A percentile compares a stretch with the other conserved stretches of the same genome.
Conservation (phyloP, 2,797 vertebrate genomes). For the Cirrhinus molitorella region DNA sequence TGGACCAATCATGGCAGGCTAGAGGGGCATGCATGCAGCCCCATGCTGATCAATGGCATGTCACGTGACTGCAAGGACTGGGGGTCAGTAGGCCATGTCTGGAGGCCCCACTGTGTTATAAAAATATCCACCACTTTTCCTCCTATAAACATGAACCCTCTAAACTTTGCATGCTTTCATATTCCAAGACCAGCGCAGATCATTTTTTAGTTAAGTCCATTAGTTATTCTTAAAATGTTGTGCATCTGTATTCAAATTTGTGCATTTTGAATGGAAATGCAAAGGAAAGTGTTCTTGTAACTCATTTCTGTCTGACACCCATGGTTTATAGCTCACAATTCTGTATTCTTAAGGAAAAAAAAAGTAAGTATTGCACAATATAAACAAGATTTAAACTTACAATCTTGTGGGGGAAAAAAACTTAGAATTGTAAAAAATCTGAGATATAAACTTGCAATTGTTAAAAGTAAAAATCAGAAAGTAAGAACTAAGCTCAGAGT, state of each 20-base stretch:
- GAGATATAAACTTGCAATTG: neutral
- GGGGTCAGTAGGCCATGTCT: conserved; percentile 41
- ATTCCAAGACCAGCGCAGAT: neutral
- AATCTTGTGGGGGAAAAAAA: neutral
- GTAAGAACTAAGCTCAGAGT: neutral
- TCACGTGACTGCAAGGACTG: conserved; percentile 26
- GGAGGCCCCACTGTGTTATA: conserved; percentile 9
- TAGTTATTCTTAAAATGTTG: neutral
- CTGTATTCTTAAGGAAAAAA: too few species aligned
- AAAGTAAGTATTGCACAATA: too few species aligned
- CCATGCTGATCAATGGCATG: conserved; percentile 27
- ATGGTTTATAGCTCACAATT: neutral
- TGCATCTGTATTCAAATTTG: neutral
- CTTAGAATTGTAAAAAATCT: neutral
- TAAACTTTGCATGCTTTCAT: neutral
- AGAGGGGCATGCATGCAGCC: conserved; percentile 10
- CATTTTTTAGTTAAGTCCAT: neutral
- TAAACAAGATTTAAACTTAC: too few species aligned
- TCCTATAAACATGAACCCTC: neutral
- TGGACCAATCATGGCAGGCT: conserved; percentile 54
- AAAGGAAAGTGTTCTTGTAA: neutral
- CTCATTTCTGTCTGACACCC: neutral
- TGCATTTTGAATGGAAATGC: neutral
- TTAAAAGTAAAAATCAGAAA: neutral
- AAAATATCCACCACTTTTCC: conserved; percentile 21